phyloP scores from a whole-genome alignment of 2,888 invertebrate genomes.

The Stratiomys singularior region DNA sequence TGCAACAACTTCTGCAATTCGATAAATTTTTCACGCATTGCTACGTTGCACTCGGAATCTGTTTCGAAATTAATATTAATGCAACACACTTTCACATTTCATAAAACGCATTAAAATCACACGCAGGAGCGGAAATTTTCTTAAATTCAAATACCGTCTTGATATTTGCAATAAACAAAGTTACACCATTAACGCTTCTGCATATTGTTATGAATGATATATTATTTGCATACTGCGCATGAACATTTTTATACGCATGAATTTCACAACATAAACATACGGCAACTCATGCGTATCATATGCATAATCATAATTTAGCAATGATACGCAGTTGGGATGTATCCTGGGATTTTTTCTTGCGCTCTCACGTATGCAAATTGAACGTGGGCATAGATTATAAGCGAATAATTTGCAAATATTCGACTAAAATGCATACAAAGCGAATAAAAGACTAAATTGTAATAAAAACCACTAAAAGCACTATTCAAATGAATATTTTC shows the following conservation, averaged over 20 bases:
- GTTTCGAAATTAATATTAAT: constrained; percentile 10
- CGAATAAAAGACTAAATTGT: neutral
- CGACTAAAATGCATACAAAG: neutral
- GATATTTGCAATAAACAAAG: neutral
- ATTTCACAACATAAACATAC: neutral
- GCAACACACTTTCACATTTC: constrained; percentile 18
- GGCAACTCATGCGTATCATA: neutral
- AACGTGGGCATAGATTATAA: neutral
- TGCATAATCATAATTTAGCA: neutral
- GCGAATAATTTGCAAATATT: neutral
- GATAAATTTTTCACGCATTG: neutral
- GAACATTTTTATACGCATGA: neutral
- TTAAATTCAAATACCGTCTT: neutral
- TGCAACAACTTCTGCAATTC: neutral
- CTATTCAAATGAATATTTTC: neutral
- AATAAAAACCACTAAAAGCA: neutral
- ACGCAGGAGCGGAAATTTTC: neutral
- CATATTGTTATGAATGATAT: no score
- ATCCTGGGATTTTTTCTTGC: neutral
- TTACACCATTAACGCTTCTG: neutral
- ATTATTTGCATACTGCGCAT: constrained; percentile 13
- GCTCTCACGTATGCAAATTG: constrained; percentile 6
- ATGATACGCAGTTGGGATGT: neutral
- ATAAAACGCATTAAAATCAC: neutral
- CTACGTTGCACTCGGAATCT: neutral